phyloP scores from a whole-genome alignment of 2,113 vertebrate genomes.

The Sisor rabdophorus region DNA sequence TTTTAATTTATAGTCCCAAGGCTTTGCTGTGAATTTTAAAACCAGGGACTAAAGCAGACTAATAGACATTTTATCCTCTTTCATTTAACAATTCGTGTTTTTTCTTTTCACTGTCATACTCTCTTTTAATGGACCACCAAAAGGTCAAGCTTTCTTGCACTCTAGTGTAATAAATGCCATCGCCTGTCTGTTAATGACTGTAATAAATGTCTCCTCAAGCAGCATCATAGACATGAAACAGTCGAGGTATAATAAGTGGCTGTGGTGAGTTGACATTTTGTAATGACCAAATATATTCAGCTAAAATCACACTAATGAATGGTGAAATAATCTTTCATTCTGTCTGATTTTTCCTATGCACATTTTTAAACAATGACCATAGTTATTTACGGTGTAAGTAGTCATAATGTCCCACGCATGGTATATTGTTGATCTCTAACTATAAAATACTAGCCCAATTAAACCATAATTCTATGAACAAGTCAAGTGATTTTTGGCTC shows the following conservation, averaged over 20 bases:
- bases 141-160: constrained; percentile 71
- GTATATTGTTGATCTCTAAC: constrained; percentile 15
- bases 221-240: constrained; percentile 50
- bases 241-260: constrained; percentile 58
- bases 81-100: constrained; percentile 54
- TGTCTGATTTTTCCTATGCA: not conserved
- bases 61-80: constrained; percentile 48
- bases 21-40: constrained; percentile 42
- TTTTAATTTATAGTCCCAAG: constrained; percentile 47
- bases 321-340: not conserved
- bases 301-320: constrained; percentile 29
- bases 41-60: constrained; percentile 50
- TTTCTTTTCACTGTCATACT: constrained; percentile 50
- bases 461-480: constrained; percentile 36
- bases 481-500: constrained; percentile 49
- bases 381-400: not conserved
- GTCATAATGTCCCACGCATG: constrained; percentile 3
- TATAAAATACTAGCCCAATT: constrained; percentile 33
- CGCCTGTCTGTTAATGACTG: constrained; percentile 65
- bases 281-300: constrained; percentile 40
- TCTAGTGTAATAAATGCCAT: constrained; percentile 72
- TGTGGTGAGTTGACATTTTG: constrained; percentile 32
- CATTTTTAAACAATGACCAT: not conserved
- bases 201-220: constrained; percentile 56
- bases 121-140: constrained; percentile 68